Conservation (phyloP, 2,113 vertebrate genomes). For the Panurus biarmicus region DNA sequence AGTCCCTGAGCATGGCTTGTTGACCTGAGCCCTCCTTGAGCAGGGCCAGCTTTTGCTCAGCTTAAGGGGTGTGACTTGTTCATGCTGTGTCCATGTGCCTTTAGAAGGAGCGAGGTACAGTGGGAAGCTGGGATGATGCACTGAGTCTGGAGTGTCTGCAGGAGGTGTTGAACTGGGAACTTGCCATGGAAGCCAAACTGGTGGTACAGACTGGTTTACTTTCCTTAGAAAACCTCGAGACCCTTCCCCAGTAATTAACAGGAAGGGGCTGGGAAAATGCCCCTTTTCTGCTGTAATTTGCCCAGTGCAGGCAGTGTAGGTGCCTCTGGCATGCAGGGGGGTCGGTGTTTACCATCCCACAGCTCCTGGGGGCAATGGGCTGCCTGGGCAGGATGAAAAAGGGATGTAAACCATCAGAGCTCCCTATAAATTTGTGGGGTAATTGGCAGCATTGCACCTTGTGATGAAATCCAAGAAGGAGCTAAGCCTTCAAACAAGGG, state of each 20-base stretch:
- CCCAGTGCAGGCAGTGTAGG: background rate
- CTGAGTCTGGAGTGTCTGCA: too few species aligned
- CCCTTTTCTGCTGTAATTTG: background rate
- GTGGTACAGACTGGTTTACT: background rate
- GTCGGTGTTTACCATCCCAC: background rate
- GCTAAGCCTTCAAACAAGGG: background rate
- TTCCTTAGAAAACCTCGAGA: background rate
- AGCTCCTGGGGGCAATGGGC: background rate
- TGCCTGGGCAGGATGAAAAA: background rate
- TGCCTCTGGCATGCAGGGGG: background rate
- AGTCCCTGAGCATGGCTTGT: background rate
- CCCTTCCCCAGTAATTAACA: background rate
- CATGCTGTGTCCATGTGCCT: rapidly evolving
- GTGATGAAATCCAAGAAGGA: slow-evolving; percentile 40
- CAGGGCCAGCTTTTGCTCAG: background rate
- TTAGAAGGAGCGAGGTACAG: rapidly evolving
- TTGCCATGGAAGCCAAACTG: background rate
- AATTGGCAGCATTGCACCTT: slow-evolving; percentile 1
- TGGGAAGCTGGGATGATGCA: background rate
- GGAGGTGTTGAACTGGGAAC: background rate
- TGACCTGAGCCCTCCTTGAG: background rate
- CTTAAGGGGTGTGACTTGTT: background rate
- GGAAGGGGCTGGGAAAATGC: background rate
- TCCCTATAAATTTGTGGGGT: background rate
- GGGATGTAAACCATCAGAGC: background rate